Evolutionary conservation across 2,888 invertebrate species (phyloP).

Genomic region (Drosophila longiperda): DNA sequence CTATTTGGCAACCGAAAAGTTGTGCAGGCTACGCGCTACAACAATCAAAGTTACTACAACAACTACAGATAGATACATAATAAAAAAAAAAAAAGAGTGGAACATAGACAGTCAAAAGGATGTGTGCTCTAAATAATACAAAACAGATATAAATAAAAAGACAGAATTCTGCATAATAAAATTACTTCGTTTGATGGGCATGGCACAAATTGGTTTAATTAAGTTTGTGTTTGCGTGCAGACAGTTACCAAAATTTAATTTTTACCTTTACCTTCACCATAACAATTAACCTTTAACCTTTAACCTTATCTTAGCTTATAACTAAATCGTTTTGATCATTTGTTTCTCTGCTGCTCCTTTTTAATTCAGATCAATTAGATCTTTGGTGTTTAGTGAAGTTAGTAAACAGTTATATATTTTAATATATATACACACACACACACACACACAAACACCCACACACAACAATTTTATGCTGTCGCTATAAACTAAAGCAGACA

Average conservation of each 20-base stretch:
- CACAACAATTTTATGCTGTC: background rate
- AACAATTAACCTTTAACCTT: conserved; percentile 27
- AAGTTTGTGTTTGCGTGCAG: conserved; percentile 32
- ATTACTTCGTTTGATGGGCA: conserved; percentile 12
- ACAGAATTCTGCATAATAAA: conserved; percentile 10
- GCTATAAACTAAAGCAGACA: background rate
- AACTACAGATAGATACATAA: conserved; percentile 29
- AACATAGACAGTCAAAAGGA: conserved; percentile 20
- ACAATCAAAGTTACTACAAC: conserved; percentile 45
- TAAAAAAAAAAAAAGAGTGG: conserved; percentile 15
- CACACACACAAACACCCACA: conserved; percentile 17
- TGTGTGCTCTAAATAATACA: conserved; percentile 34
- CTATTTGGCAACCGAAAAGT: conserved; percentile 21
- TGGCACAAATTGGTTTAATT: conserved; percentile 21
- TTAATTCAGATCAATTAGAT: conserved; percentile 32
- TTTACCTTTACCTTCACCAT: conserved; percentile 39
- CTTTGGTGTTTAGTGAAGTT: conserved; percentile 67
- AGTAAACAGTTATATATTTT: conserved; percentile 65
- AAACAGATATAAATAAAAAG: conserved; percentile 2
- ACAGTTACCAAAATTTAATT: conserved; percentile 39
- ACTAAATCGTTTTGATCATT: conserved; percentile 5
- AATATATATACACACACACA: conserved; percentile 14
- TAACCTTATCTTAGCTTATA: background rate
- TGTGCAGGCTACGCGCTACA: conserved; percentile 43
- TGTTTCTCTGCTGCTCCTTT: conserved; percentile 18